phyloP scores from a whole-genome alignment of 2,888 invertebrate species.

The Hanleya hanleyi region DNA sequence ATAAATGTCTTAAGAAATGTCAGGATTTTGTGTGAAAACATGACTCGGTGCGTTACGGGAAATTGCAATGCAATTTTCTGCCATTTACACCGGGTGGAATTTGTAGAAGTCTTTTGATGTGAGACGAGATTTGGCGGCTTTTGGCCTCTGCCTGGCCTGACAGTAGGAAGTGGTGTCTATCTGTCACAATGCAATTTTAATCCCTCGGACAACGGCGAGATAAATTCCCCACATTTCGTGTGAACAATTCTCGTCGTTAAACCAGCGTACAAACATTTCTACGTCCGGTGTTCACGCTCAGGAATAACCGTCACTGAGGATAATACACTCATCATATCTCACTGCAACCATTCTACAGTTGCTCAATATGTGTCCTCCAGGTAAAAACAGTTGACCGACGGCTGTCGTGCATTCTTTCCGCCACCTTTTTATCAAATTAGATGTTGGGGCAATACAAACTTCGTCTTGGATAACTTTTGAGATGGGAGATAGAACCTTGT shows the following conservation, averaged over 20 bases:
- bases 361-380: too few species aligned
- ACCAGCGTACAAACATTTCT: not conserved
- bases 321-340: too few species aligned
- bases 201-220: not conserved
- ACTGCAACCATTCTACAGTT: too few species aligned
- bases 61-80: not conserved
- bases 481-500: too few species aligned
- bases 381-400: too few species aligned
- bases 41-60: not conserved
- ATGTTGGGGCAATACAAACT: too few species aligned
- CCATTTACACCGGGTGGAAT: not conserved
- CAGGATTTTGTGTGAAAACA: not conserved
- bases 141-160: too few species aligned
- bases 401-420: too few species aligned
- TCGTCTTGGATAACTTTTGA: too few species aligned
- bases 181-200: not conserved
- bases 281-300: not conserved
- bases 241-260: constrained; percentile 1
- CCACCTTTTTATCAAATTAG: too few species aligned
- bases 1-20: not conserved
- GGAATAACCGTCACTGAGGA: not conserved
- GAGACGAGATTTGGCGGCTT: too few species aligned
- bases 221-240: not conserved
- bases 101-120: too few species aligned
- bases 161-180: not conserved